Evolutionary conservation across 2,113 vertebrate species (phyloP).

Genomic region (Carollia perspicillata): DNA sequence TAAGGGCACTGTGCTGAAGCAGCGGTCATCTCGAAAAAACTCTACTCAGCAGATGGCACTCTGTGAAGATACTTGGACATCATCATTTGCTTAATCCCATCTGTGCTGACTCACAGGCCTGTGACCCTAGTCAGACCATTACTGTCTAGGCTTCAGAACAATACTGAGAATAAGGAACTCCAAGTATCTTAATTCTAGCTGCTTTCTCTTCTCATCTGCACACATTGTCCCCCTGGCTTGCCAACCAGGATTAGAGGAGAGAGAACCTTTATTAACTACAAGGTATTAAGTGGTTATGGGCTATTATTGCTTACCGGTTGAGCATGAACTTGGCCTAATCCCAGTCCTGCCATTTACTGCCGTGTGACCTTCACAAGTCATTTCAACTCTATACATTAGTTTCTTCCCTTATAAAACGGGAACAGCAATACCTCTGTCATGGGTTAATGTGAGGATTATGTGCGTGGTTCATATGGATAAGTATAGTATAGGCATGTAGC

Average conservation of each 20-base stretch:
- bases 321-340: not conserved
- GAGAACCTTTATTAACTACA: not conserved
- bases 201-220: not conserved
- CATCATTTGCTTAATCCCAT: not conserved
- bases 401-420: not conserved
- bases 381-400: not conserved
- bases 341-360: not conserved
- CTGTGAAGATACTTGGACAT: not conserved
- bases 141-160: too few species aligned
- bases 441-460: not conserved
- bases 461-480: not conserved
- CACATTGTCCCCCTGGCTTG: not conserved
- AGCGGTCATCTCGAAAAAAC: fast-evolving
- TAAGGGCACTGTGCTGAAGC: not conserved
- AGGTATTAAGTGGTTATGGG: not conserved
- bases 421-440: not conserved
- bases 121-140: not conserved
- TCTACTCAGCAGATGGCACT: not conserved
- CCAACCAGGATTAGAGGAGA: too few species aligned
- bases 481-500: fast-evolving
- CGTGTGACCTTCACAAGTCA: not conserved
- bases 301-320: not conserved
- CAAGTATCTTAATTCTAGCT: not conserved
- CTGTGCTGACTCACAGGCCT: not conserved
- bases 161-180: not conserved